Conservation (phyloP, 2,888 invertebrate species). For the Platycheirus albimanus region DNA sequence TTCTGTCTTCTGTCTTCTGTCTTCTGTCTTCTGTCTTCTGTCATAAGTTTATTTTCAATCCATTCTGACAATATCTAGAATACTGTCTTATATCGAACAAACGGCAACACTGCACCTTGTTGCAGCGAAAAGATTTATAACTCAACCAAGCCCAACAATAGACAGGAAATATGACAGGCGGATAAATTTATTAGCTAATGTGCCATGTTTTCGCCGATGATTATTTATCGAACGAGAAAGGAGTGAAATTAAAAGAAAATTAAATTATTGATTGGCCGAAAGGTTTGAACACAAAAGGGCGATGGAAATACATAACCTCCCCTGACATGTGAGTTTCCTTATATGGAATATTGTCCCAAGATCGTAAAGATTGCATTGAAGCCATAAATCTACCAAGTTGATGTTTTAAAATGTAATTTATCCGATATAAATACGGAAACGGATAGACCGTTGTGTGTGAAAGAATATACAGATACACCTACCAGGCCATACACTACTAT, state of each 20-base stretch:
- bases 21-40: too few relatives aligned
- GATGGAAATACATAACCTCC: neutral
- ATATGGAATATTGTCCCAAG: slow-evolving; percentile 32
- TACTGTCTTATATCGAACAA: neutral
- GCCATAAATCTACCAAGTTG: slow-evolving; percentile 68
- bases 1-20: too few relatives aligned
- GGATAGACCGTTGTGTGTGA: slow-evolving; percentile 1
- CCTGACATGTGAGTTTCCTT: neutral
- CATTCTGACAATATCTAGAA: too few relatives aligned
- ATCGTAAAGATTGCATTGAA: slow-evolving; percentile 61
- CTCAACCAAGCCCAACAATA: slow-evolving; percentile 56
- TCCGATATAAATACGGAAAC: slow-evolving; percentile 60
- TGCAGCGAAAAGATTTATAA: slow-evolving; percentile 45
- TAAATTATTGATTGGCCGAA: slow-evolving; percentile 68
- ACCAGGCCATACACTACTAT: too few relatives aligned
- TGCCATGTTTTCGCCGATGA: slow-evolving; percentile 64
- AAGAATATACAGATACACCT: neutral
- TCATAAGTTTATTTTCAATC: too few relatives aligned
- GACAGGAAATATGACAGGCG: slow-evolving; percentile 70
- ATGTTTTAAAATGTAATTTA: slow-evolving; percentile 74
- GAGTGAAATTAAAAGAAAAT: slow-evolving; percentile 71
- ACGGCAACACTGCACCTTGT: neutral
- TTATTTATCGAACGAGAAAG: slow-evolving; percentile 72
- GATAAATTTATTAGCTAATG: slow-evolving; percentile 73
- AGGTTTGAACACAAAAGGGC: neutral